Conservation (phyloP, 2,797 vertebrate species). For the Platyrinchus mystaceus region DNA sequence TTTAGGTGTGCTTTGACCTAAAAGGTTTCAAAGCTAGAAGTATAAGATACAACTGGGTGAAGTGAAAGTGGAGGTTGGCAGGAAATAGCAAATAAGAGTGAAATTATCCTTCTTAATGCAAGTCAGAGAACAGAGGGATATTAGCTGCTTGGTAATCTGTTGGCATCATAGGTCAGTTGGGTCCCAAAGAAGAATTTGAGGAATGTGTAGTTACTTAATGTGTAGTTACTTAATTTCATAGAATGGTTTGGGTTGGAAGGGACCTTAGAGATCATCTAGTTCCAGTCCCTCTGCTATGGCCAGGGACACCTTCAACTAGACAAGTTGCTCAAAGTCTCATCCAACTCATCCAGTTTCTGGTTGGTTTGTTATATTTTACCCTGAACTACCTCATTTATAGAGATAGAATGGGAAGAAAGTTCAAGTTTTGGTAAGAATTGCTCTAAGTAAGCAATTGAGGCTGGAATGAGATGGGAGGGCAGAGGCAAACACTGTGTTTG, state of each 20-base stretch:
- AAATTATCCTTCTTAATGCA: neutral
- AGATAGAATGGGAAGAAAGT: neutral
- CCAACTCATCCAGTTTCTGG: neutral
- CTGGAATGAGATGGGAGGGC: neutral
- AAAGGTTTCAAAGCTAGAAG: neutral
- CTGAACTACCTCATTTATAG: slow-evolving; percentile 42
- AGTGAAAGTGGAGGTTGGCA: neutral
- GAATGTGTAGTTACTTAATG: neutral
- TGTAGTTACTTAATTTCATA: neutral
- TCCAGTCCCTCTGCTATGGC: neutral
- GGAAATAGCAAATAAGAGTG: neutral
- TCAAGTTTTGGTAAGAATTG: neutral
- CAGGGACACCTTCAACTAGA: neutral
- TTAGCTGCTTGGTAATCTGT: neutral
- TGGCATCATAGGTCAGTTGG: neutral
- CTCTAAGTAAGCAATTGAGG: neutral
- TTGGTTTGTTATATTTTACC: slow-evolving; percentile 4
- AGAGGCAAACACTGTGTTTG: neutral
- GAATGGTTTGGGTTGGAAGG: neutral
- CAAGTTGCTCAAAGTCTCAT: neutral
- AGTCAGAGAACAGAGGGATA: neutral
- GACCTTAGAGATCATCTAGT: neutral
- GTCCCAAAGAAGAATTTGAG: neutral
- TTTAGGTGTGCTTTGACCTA: neutral
- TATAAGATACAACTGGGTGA: neutral